Percentiles rank a stretch among this genome's conserved stretches.
Evolutionary conservation across 2,113 vertebrate genomes (phyloP).

Genomic region (Corythoichthys intestinalis): DNA sequence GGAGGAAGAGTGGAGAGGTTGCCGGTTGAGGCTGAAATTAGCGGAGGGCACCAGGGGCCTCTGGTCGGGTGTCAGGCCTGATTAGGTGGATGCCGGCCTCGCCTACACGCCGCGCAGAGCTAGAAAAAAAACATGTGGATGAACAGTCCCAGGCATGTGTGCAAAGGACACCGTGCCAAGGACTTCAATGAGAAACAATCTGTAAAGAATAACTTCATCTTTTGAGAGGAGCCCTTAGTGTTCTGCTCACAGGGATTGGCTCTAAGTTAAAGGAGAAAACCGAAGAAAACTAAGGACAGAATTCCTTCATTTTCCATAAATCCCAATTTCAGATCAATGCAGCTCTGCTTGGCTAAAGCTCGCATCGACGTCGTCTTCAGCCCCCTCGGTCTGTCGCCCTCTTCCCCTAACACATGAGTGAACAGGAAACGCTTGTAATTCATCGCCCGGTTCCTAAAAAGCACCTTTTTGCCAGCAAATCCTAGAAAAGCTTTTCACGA

Average conservation of each 20-base stretch:
- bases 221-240: constrained; percentile 9
- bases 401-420: constrained; percentile 3
- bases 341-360: constrained; percentile 7
- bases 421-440: constrained; percentile 38
- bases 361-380: not conserved
- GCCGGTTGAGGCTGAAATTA: constrained; percentile 53
- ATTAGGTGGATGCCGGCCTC: constrained; percentile 61
- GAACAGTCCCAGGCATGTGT: constrained; percentile 9
- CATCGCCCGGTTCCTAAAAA: constrained; percentile 25
- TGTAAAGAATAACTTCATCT: constrained; percentile 35
- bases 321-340: constrained; percentile 25
- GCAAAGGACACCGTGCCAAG: constrained; percentile 28
- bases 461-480: constrained; percentile 58
- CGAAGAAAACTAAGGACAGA: constrained; percentile 12
- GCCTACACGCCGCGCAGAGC: constrained; percentile 32
- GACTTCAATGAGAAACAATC: constrained; percentile 41
- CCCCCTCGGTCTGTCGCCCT: constrained; percentile 11
- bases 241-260: constrained; percentile 1
- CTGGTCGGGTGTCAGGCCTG: constrained; percentile 67
- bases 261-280: constrained; percentile 10
- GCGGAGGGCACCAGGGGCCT: constrained; percentile 49
- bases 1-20: constrained; percentile 40
- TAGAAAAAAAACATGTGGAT: constrained; percentile 16
- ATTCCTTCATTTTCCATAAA: constrained; percentile 33
- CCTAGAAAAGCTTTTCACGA: constrained; percentile 38